phyloP scores from a whole-genome alignment of 2,113 vertebrate species.

The Phocoena phocoena region DNA sequence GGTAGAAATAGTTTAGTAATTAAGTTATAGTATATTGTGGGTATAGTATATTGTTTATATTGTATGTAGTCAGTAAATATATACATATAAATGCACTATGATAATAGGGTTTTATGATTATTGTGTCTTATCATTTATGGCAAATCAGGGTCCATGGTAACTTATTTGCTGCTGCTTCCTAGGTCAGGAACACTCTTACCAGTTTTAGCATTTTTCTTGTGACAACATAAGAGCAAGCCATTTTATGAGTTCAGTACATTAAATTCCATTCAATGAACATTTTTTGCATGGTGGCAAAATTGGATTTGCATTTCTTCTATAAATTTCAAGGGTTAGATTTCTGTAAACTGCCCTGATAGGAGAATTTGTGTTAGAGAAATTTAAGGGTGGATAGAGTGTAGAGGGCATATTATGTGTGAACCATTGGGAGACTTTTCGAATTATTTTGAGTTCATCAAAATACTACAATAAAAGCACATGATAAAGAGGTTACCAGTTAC shows the following conservation, averaged over 20 bases:
- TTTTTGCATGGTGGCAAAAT: slow-evolving; percentile 29
- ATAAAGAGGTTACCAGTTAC: neutral
- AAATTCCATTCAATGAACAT: neutral
- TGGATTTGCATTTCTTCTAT: slow-evolving; percentile 8
- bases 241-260: slow-evolving; percentile 40
- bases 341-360: neutral
- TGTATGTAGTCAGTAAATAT: neutral
- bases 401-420: neutral
- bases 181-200: neutral
- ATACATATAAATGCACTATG: neutral
- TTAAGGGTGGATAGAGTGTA: neutral
- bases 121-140: slow-evolving; percentile 16
- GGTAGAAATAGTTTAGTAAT: neutral
- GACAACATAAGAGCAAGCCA: neutral
- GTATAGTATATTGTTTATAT: neutral
- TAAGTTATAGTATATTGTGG: neutral
- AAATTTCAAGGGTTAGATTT: slow-evolving; percentile 28
- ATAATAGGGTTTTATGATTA: slow-evolving; percentile 9
- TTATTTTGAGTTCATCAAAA: slow-evolving; percentile 14
- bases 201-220: neutral
- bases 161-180: neutral
- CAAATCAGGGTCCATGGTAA: neutral
- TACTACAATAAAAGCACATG: neutral
- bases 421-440: neutral
- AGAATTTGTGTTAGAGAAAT: slow-evolving; percentile 30